Conservation (phyloP, 1,140 invertebrate species). For the Aphis gossypii region DNA sequence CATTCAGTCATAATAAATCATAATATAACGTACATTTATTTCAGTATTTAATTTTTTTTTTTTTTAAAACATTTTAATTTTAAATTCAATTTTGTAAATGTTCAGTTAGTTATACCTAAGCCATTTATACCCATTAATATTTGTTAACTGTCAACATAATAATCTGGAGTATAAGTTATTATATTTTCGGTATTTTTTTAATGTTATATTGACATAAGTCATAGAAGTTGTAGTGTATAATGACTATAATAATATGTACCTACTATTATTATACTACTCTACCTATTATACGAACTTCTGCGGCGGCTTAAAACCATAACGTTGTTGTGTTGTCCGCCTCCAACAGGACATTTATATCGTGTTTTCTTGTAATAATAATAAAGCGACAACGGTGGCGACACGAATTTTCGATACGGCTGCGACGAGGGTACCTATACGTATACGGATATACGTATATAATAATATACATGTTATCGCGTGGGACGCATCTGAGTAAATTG, state of each 20-base stretch:
- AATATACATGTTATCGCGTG: neutral
- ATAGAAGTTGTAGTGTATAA: neutral
- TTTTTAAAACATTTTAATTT: neutral
- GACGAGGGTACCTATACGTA: neutral
- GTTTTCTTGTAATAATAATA: slow-evolving; percentile 37
- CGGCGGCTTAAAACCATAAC: slow-evolving; percentile 31
- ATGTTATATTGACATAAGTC: neutral
- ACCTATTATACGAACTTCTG: neutral
- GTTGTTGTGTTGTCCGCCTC: slow-evolving; percentile 39
- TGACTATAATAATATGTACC: neutral
- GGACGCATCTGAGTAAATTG: neutral
- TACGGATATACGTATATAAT: neutral
- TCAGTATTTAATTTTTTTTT: neutral
- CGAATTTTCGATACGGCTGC: slow-evolving; percentile 32
- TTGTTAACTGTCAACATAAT: neutral
- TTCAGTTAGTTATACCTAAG: neutral
- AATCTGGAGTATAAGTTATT: neutral
- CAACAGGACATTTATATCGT: slow-evolving; percentile 38
- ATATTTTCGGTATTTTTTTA: neutral
- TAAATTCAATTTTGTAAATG: neutral
- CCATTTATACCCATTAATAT: neutral
- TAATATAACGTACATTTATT: neutral
- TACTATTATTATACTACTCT: neutral
- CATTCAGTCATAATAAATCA: neutral
- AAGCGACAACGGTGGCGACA: slow-evolving; percentile 37